Base-by-base conservation (phyloP, 2,888 invertebrate genomes). In the Eutolmus rufibarbis region DNA sequence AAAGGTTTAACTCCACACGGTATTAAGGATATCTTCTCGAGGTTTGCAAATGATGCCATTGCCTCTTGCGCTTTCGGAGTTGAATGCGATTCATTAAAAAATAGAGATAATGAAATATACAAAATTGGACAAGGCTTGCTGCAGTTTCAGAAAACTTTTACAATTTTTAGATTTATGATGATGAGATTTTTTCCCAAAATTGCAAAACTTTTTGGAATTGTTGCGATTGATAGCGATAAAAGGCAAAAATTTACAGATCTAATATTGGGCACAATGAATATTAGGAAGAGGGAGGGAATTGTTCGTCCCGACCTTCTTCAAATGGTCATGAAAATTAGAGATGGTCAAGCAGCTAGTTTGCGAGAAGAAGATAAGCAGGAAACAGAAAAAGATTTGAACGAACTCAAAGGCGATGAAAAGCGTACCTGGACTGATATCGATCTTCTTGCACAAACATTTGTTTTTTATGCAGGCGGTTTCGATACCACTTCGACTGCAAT, bases 301-400 rank as follows among this genome's bases (percentile, higher is more conserved):
- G 86, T 93, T 2, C 92, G 94, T 4, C 93, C 93, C 2, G 94
- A 94, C 89, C 93, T 94, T 93, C 94, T 94, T 37, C 93, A 94
- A 88, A 91, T 94, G 86, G 90, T 94, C 1, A 92, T 94, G 92
- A 93, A 94, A 90, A 93, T 94, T 1, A 90, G 89, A 0, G 92
- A 93, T 86, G 91, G 93, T 90, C 74, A 74, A 56, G 12, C 31
- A 3, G 37, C 34, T 1, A 51, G n/a, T 19, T 93, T 93, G 12
- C 92, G n/a, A n/a, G n/a, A 92, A 87, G 93, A 93, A 90, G 43
- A 87, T 1, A 76, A 86, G 7, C 88, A 16, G 0, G 82, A 57
- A 16, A 16, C 9, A 2, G 16, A 34, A 14, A 8, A 66, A 1
- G 40, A 56, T 5, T 12, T 51, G 1, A 79, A 23, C 23, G 93